phyloP scores from a whole-genome alignment of 2,113 vertebrate species.

The Vidua chalybeata region DNA sequence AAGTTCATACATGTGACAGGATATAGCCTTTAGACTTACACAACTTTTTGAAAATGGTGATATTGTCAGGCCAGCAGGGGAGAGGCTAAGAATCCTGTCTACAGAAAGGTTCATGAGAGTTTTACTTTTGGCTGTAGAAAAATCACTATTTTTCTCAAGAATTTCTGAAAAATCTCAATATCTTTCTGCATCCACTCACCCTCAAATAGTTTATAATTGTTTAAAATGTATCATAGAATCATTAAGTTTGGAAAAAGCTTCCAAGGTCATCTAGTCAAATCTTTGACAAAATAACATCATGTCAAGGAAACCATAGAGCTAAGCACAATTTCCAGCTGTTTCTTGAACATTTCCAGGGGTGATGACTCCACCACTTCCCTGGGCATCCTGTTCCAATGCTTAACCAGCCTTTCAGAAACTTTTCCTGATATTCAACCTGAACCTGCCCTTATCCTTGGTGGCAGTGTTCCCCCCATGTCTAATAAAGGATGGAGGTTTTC shows the following conservation, averaged over 20 bases:
- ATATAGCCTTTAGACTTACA: neutral
- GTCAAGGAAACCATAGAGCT: neutral
- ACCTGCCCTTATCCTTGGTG: neutral
- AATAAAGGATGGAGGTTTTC: neutral
- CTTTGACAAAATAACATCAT: neutral
- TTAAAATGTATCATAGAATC: neutral
- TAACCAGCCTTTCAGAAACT: neutral
- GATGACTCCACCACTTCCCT: neutral
- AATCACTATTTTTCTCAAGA: neutral
- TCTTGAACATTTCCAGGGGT: neutral
- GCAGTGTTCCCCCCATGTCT: neutral
- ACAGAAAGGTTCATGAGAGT: neutral
- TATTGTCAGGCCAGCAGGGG: fast-evolving
- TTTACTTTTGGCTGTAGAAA: neutral
- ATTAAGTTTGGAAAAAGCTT: neutral
- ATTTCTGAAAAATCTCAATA: neutral
- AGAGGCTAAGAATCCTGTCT: neutral
- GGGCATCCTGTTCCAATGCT: neutral
- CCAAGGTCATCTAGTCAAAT: neutral
- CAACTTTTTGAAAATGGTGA: neutral
- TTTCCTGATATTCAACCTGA: neutral
- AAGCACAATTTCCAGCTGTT: neutral
- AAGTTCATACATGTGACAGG: neutral
- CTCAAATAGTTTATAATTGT: neutral
- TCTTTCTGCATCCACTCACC: neutral